Base-by-base conservation (phyloP, 2,113 vertebrate genomes). In the Pterocles orientalis region DNA sequence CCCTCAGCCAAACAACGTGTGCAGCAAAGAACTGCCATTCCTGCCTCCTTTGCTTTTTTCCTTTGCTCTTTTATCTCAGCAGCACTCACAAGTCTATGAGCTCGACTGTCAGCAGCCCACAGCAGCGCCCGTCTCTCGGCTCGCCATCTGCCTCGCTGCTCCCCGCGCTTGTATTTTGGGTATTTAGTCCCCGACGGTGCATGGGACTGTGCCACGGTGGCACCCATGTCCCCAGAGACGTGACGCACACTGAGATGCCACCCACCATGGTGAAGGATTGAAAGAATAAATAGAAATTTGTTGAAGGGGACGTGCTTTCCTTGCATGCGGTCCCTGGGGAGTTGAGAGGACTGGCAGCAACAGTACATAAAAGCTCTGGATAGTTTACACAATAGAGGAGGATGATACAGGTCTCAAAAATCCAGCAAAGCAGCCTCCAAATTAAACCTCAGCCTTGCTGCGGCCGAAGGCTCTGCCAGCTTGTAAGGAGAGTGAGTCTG, bases 131-230 rank as follows among this genome's bases (percentile, higher is more conserved):
- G 39, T 9, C 70, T 12, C 50, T 51, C 25, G 28, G n/a, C 78
- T 69, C 28, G 1, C 45, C 87, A 61, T 3, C 75, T 31, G 5
- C n/a, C 82, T 84, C 3, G 0, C 61, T 50, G 14, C 39, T 31
- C 65, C 61, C 66, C 23, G 2, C 61, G 3, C 4, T 25, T 20
- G 9, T 21, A 2, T 24, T 73, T 64, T 28, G 78, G 12, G n/a
- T 39, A 4, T 41, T 39, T 4, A 4, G 16, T 8, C 29, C 33
- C 66, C 0, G 0, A 1, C 0, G 6, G 60, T 11, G 12, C 18
- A 0, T 1, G 56, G 69, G 41, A 53, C 47, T 1, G 2, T 39
- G 47, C 33, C 41, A 4, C 2, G 33, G 31, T 57, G 68, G 18
- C 45, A 58, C 34, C 19, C 1, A 0, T 28, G 62, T 88, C 86